Evolutionary conservation across 2,113 vertebrate genomes (phyloP).

Genomic region (Petroica traversi): DNA sequence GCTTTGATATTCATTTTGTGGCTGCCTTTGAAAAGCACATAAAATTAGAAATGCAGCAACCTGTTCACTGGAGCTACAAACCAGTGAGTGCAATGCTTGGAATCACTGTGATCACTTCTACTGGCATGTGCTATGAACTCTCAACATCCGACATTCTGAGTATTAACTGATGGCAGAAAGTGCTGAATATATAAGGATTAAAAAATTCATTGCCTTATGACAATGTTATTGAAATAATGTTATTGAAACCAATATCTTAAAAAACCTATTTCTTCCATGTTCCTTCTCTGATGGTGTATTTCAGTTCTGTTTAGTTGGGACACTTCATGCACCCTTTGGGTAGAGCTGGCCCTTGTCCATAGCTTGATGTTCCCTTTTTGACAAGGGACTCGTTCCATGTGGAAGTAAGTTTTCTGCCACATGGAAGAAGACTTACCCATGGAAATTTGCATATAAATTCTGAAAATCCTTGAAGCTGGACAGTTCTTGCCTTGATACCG

Average conservation of each 20-base stretch:
- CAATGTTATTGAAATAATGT: neutral
- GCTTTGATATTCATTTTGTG: slow-evolving; percentile 81
- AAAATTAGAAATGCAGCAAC: slow-evolving; percentile 1
- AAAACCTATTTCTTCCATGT: neutral
- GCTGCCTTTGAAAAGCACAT: slow-evolving; percentile 77
- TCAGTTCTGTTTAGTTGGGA: neutral
- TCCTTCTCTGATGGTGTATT: neutral
- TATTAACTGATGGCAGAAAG: neutral
- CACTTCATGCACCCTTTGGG: neutral
- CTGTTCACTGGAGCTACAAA: slow-evolving; percentile 30
- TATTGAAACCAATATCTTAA: neutral
- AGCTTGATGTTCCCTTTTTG: neutral
- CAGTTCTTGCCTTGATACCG: neutral
- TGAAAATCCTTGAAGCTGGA: neutral
- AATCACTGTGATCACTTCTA: neutral
- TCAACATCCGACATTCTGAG: neutral
- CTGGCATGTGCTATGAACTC: neutral
- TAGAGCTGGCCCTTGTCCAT: neutral
- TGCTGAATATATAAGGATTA: neutral
- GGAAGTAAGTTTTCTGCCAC: neutral
- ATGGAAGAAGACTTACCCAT: too few relatives aligned
- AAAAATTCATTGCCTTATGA: neutral
- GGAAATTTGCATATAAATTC: neutral
- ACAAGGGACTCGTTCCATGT: neutral
- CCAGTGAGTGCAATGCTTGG: neutral